Base-by-base conservation (phyloP, 2,113 vertebrate genomes). In the Cryptomyrus ogoouensis region DNA sequence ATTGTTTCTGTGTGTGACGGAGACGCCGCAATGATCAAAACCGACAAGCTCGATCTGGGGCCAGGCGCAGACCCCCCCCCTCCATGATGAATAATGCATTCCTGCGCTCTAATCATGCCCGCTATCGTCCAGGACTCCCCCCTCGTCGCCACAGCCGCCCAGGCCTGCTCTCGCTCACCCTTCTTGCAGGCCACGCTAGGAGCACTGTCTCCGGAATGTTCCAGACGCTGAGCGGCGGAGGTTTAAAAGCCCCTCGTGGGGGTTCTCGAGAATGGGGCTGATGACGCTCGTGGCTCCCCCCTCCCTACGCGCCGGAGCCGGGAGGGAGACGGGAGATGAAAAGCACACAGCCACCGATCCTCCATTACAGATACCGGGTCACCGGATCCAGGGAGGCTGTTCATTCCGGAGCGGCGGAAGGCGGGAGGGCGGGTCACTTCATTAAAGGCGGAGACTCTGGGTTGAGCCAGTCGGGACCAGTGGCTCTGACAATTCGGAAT, bases 1-100 rank as follows among this genome's bases (percentile, higher is more conserved):
- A 95, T 95, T 94, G 94, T 94, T 91, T 19, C 84, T 49, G 91
- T 93, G 95, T 94, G 94, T 95, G 94, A 93, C 91, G 91, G 93
- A 94, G 93, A 95, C 93, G 95, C 95, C 93, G 93, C 92, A 93
- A 92, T 95, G 95, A 96, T 96, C 95, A 95, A 93, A 96, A 95
- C 91, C 90, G 95, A 96, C 96, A 95, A 96, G 96, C 96, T 93
- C 92, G 95, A 96, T 96, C 96, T 95, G 95, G 94, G 94, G 92
- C 92, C 94, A 91, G 88, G 94, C 92, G 93, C 94, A 95, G 95
- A 96, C 95, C 94, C 94, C 94, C 93, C 93, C 93, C 92, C 92
- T 42, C 42, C 42, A 31, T 93, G 93, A 92, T 96, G 95, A 96
- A 96, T 96, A 95, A 96, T 95, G 95, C 94, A 96, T 95, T 94